Percentiles rank a stretch among this genome's conserved stretches.
These are phyloP conservation scores for Petrolisthes cinctipes DNA, from an alignment of 2,888 invertebrate species.

Conservation along the genomic window DNA sequence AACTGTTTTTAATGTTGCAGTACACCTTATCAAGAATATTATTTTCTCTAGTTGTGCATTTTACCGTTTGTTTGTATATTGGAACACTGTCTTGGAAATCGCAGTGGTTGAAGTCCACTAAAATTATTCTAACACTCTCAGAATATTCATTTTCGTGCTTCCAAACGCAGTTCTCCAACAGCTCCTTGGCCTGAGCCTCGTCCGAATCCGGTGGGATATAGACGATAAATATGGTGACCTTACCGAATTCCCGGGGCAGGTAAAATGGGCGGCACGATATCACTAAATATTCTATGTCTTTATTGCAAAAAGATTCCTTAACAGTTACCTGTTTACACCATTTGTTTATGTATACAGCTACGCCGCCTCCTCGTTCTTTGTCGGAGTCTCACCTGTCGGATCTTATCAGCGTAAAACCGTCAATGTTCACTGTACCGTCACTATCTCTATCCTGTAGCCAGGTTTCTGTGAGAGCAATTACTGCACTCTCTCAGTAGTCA, in stretches of 20 bases:
- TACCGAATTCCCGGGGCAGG: too few relatives aligned
- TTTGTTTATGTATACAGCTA: constrained; percentile 9
- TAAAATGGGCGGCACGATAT: neutral
- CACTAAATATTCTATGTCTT: constrained; percentile 36
- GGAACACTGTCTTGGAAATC: neutral
- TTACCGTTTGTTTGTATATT: neutral
- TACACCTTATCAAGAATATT: neutral
- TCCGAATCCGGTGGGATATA: neutral
- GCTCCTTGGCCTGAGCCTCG: neutral
- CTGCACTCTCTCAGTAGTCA: constrained; percentile 26
- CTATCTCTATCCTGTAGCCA: constrained; percentile 29
- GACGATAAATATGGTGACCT: too few relatives aligned
- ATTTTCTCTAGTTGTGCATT: neutral
- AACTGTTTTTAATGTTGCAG: neutral
- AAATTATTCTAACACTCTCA: neutral
- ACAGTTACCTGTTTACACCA: constrained; percentile 27
- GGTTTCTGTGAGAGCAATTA: constrained; percentile 1
- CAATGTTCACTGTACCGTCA: too few relatives aligned
- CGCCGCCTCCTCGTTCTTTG: constrained; percentile 26
- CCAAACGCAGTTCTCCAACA: neutral
- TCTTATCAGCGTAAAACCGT: constrained; percentile 13
- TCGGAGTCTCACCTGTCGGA: constrained; percentile 10
- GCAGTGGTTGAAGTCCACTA: constrained; percentile 2
- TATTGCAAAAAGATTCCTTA: constrained; percentile 11
- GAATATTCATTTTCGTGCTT: neutral